Base-by-base conservation (phyloP, 2,797 vertebrate species). In the Darevskia mixta region DNA sequence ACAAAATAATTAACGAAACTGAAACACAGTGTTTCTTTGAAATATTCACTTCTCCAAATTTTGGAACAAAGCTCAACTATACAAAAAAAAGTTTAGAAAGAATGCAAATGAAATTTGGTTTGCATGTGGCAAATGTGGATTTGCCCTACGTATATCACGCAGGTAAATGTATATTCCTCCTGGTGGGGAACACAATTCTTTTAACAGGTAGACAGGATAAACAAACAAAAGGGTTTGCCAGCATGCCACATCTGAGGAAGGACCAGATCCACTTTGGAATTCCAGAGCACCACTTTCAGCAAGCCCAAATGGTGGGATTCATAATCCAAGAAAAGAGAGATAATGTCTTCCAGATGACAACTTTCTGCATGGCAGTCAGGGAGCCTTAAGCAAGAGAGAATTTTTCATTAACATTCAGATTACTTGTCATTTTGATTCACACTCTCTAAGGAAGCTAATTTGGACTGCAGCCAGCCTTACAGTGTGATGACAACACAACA, bases 371-470 rank as follows among this genome's bases (percentile, higher is more conserved):
- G 85, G 79, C 91, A 91, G 88, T 92, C 89, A 91, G 91, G 91
- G 94, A 93, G 88, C 92, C 93, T 91, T 93, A 90, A 96, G 95
- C 90, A 91, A 76, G 86, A 94, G 91, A 95, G 95, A 95, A 94
- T 90, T 89, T 96, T 95, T 61, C 96, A 96, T 97, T 96, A 97
- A 93, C 95, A 97, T 96, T 96, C 96, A 96, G 96, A 96, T 96
- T 97, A 93, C 95, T 95, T 96, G 97, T 97, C 95, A 96, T 96
- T 96, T 96, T 95, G 95, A 97, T 97, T 97, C 97, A 96, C 96
- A 94, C 94, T 96, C 96, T 95, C 96, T 94, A 93, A 96, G 97
- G 97, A 96, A 96, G 96, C 96, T 96, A 95, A 96, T 97, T 97
- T 97, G 97, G 96, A 95, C 89, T 89, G 90, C 94, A 95, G 96